Percentiles rank a stretch among this genome's conserved stretches.
These are phyloP conservation scores for Unio pictorum DNA, from an alignment of 2,888 invertebrate species.

Conservation along the genomic window DNA sequence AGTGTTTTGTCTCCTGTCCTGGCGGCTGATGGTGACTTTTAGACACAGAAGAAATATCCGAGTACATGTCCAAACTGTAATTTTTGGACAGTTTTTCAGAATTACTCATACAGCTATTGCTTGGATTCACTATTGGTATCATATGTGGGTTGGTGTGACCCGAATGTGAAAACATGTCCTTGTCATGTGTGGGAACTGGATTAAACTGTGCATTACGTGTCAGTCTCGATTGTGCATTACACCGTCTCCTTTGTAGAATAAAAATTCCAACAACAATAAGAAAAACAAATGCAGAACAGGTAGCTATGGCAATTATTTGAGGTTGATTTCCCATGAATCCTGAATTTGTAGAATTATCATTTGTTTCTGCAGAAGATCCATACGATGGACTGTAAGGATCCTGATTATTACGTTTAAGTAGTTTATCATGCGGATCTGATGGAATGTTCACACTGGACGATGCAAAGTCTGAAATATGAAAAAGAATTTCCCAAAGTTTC, in stretches of 20 bases:
- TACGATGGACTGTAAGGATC: too few relatives aligned
- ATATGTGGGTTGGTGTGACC: conserved; percentile 38
- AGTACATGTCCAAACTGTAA: conserved; percentile 58
- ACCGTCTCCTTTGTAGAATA: conserved; percentile 43
- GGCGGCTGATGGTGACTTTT: conserved; percentile 53
- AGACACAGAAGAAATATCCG: conserved; percentile 64
- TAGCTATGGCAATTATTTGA: too few relatives aligned
- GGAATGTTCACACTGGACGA: too few relatives aligned
- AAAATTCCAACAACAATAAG: conserved; percentile 30
- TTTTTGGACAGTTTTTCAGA: conserved; percentile 53
- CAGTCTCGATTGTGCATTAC: conserved; percentile 23
- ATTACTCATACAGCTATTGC: conserved; percentile 27
- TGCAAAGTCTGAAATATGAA: too few relatives aligned
- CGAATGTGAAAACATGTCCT: conserved; percentile 23
- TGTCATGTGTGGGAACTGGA: conserved; percentile 46
- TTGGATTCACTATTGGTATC: conserved; percentile 28
- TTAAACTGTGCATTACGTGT: conserved; percentile 45
- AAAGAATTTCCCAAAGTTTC: too few relatives aligned
- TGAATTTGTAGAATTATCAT: too few relatives aligned
- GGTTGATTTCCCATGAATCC: too few relatives aligned
- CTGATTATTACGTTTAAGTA: too few relatives aligned
- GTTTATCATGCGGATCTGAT: too few relatives aligned
- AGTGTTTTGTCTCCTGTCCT: conserved; percentile 29
- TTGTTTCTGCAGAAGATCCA: too few relatives aligned
- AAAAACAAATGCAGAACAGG: too few relatives aligned